These are phyloP conservation scores for Anoura caudifer DNA, from an alignment of 2,113 vertebrate genomes.

Conservation along the genomic window DNA sequence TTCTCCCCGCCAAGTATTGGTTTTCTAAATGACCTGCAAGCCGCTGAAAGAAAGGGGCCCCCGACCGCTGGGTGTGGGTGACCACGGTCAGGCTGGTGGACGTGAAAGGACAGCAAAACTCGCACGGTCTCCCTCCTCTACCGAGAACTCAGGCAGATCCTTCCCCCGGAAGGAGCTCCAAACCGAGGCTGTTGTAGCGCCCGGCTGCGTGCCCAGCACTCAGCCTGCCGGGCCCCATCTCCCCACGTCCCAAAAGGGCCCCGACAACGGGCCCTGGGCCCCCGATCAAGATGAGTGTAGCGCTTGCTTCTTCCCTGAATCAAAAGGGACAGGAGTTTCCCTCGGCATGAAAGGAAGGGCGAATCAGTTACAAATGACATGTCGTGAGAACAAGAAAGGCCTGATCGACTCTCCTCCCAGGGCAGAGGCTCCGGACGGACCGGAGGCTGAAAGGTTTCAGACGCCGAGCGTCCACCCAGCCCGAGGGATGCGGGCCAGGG, in stretches of 20 bases:
- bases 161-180: not conserved
- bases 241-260: not conserved
- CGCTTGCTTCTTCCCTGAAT: constrained; percentile 4
- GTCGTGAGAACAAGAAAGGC: not conserved
- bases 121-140: not conserved
- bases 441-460: not conserved
- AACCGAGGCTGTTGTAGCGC: accelerated
- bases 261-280: not conserved
- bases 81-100: too few species aligned
- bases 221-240: not conserved
- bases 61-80: accelerated
- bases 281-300: not conserved
- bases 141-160: accelerated
- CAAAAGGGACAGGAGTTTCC: constrained; percentile 27
- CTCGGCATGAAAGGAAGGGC: constrained; percentile 54
- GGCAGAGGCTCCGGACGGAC: not conserved
- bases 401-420: not conserved
- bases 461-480: not conserved
- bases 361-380: constrained; percentile 55
- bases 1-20: too few species aligned
- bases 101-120: not conserved
- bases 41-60: not conserved
- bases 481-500: accelerated
- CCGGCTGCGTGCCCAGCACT: accelerated
- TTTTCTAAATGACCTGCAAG: not conserved